Conservation (phyloP, 2,797 vertebrate genomes). For the Iguana delicatissima region DNA sequence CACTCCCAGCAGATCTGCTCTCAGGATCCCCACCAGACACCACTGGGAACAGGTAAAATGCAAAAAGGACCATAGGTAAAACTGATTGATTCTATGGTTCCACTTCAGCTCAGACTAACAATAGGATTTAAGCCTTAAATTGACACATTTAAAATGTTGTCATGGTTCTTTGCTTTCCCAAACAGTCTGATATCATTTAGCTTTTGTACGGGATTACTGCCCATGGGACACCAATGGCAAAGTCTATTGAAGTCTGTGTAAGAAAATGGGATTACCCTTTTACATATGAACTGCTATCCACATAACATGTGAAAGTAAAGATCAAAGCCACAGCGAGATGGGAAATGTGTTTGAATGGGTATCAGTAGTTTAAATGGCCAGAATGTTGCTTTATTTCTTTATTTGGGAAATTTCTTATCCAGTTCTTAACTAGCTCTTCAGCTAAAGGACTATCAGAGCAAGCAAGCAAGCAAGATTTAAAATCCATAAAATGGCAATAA, state of each 20-base stretch:
- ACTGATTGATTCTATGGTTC: too few relatives aligned
- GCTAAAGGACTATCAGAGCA: not conserved
- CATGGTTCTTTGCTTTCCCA: not conserved
- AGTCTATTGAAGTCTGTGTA: not conserved
- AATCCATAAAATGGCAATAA: constrained; percentile 4
- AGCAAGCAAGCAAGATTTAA: not conserved
- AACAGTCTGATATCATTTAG: not conserved
- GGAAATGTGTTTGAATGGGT: not conserved
- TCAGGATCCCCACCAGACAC: too few relatives aligned
- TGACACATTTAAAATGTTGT: not conserved
- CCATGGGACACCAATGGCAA: not conserved
- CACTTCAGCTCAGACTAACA: too few relatives aligned
- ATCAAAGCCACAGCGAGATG: not conserved
- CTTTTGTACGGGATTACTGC: not conserved
- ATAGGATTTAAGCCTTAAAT: not conserved
- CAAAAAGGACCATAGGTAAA: too few relatives aligned
- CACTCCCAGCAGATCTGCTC: too few relatives aligned
- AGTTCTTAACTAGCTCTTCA: not conserved
- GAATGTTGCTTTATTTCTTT: not conserved
- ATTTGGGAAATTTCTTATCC: not conserved
- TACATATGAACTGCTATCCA: not conserved
- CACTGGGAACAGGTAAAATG: too few relatives aligned
- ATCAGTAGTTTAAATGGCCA: not conserved
- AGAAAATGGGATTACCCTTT: not conserved
- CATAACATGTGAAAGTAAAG: not conserved